phyloP scores from a whole-genome alignment of 2,797 vertebrate genomes.

The Hyperoplus immaculatus region DNA sequence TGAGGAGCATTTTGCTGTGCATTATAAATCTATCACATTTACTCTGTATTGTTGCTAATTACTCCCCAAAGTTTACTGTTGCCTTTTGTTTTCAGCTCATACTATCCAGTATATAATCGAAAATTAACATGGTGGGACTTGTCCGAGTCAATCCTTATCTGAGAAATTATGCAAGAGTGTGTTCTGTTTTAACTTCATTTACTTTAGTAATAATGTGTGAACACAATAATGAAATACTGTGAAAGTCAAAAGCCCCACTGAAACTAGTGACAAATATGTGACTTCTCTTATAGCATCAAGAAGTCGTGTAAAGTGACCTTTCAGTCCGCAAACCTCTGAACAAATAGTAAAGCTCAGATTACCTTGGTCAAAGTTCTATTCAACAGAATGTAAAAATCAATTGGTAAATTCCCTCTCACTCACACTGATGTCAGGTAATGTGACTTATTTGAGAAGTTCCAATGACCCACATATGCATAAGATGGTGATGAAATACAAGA shows the following conservation, averaged over 20 bases:
- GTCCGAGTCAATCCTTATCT: too few species aligned
- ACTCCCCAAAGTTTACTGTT: background rate
- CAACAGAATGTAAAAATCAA: background rate
- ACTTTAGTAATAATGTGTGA: background rate
- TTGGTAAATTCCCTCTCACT: background rate
- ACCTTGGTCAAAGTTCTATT: background rate
- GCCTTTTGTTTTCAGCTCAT: background rate
- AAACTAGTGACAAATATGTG: background rate
- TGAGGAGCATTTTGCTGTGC: background rate
- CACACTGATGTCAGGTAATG: background rate
- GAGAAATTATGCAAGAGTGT: too few species aligned
- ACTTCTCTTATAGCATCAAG: background rate
- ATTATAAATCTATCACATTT: background rate
- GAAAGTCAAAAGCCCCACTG: background rate
- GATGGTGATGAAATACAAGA: background rate
- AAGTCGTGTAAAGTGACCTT: background rate
- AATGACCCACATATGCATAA: background rate
- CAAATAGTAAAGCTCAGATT: conserved; percentile 9
- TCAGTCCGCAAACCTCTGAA: background rate
- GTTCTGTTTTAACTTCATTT: background rate
- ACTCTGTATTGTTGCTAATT: background rate
- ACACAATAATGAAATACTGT: background rate
- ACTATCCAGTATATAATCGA: background rate
- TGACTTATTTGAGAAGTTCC: conserved; percentile 1
- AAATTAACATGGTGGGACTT: too few species aligned